Base-by-base conservation (phyloP, 2,888 invertebrate genomes). In the Litoditis marina region DNA sequence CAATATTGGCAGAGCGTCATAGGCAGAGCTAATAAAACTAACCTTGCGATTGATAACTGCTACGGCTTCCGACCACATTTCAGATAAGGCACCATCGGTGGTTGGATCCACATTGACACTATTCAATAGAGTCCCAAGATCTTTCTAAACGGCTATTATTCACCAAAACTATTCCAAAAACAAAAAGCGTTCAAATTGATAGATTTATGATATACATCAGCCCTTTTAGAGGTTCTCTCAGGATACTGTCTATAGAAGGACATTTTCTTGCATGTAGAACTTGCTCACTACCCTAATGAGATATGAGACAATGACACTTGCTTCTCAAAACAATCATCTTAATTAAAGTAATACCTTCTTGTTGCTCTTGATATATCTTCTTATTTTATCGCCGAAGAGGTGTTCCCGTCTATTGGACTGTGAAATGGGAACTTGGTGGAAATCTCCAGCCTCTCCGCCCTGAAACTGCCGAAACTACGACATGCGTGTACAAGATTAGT, bases 321-420 rank as follows among this genome's bases (percentile, higher is more conserved):
- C 39, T 39, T 22, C 16, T n/a, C n/a, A 31, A 44, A 28, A 32
- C 19, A 32, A 6, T 22, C 27, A 28, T 32, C 3, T 56, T 28
- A 19, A 28, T 3, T 4, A 5, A 22, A 57, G 1, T 3, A 57
- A 57, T n/a, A 63, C 66, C 36, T 46, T 65, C 11, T 63, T 65
- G 4, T 57, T 58, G 54, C 61, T 69, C 31, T 64, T 66, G 34
- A 71, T 25, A 32, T 54, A 73, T 46, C 71, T 74, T 30, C 70
- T 65, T n/a, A 76, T 53, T 36, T 66, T 69, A 47, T 76, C 73
- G 5, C 66, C 76, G 52, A 71, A 72, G n/a, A 71, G 44, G 2
- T 72, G 59, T 49, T 74, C 73, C 5, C 73, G 44, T 42, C 72
- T 49, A 50, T 66, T 66, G 6, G 52, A n/a, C n/a, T n/a, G n/a